These are phyloP conservation scores for Hyaena hyaena DNA, from an alignment of 2,113 vertebrate genomes.

Conservation along the genomic window DNA sequence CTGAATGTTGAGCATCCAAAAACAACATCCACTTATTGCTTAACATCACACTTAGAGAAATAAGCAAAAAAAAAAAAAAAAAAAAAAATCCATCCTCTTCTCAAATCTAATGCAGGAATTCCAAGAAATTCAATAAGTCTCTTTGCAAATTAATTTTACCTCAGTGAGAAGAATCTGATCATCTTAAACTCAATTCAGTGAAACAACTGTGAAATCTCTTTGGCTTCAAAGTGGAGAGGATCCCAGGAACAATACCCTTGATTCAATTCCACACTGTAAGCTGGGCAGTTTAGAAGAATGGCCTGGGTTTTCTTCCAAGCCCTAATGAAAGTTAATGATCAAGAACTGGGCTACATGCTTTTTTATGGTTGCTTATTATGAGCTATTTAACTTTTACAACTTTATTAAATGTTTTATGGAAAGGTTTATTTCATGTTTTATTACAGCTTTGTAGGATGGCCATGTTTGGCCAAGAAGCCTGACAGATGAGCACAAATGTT, in stretches of 20 bases:
- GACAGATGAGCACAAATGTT: slow-evolving; percentile 67
- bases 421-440: slow-evolving; percentile 73
- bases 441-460: slow-evolving; percentile 19
- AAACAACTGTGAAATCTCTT: slow-evolving; percentile 36
- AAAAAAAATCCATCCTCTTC: neutral
- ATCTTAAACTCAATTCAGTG: slow-evolving; percentile 54
- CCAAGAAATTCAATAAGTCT: slow-evolving; percentile 36
- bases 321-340: slow-evolving; percentile 57
- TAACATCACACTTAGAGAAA: neutral
- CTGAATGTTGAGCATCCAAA: neutral
- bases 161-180: slow-evolving; percentile 28
- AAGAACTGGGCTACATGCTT: slow-evolving; percentile 60
- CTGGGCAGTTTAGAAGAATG: neutral
- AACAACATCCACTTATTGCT: neutral
- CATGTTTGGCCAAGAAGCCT: slow-evolving; percentile 5
- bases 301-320: slow-evolving; percentile 1
- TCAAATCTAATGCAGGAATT: slow-evolving; percentile 29
- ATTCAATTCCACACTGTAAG: slow-evolving; percentile 32
- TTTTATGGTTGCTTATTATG: slow-evolving; percentile 58
- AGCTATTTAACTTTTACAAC: slow-evolving; percentile 69
- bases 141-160: slow-evolving; percentile 31
- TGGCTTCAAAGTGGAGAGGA: slow-evolving; percentile 21
- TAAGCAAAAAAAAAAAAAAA: neutral
- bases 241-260: slow-evolving; percentile 34
- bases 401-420: slow-evolving; percentile 77